These are phyloP conservation scores for Dipus sagitta DNA, from an alignment of 2,797 vertebrate species.

Conservation along the genomic window DNA sequence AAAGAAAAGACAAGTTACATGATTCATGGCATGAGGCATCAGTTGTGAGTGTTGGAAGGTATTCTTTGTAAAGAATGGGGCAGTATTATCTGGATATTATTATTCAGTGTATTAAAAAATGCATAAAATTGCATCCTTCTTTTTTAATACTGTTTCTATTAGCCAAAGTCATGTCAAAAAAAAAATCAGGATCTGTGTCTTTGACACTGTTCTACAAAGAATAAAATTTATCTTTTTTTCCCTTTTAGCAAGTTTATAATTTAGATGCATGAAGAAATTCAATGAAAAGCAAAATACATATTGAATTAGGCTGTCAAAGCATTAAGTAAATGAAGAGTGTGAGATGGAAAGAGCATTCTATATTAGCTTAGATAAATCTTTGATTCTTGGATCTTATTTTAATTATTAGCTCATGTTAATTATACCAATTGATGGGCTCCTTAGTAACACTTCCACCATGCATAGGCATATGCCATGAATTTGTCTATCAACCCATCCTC, in stretches of 20 bases:
- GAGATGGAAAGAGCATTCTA: neutral
- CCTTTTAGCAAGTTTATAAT: neutral
- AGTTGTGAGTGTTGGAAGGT: neutral
- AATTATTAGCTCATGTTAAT: neutral
- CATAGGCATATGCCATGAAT: neutral
- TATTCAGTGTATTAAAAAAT: neutral
- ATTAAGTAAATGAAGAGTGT: neutral
- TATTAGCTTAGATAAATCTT: neutral
- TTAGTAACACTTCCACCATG: neutral
- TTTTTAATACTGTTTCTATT: neutral
- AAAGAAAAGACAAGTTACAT: neutral
- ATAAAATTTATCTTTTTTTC: neutral
- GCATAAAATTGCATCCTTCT: neutral
- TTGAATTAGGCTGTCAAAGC: neutral
- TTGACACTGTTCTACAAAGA: neutral
- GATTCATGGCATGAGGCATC: neutral
- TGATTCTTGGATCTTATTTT: neutral
- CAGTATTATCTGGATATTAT: neutral
- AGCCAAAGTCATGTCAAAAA: neutral
- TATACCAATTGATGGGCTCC: neutral
- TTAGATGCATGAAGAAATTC: neutral
- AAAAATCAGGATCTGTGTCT: neutral
- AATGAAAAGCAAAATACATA: neutral
- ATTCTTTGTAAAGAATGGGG: accelerated
- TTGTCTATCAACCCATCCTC: too few species aligned